A percentile compares a stretch with the other conserved stretches of the same genome.
Conservation (phyloP, 2,113 vertebrate species). For the Vimba vimba region DNA sequence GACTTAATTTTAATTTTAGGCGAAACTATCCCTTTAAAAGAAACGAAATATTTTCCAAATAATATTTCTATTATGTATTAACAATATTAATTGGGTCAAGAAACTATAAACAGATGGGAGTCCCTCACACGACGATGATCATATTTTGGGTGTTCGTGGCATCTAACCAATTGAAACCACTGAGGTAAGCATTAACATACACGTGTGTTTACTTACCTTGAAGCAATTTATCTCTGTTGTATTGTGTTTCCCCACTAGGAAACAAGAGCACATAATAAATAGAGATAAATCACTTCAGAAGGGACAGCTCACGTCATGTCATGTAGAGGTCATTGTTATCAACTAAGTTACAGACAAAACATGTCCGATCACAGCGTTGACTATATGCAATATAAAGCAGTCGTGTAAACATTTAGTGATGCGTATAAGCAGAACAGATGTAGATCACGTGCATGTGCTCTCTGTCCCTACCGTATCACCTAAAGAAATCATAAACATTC, state of each 20-base stretch:
- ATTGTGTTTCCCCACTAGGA: constrained; percentile 89
- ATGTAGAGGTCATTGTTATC: not conserved
- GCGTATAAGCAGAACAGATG: not conserved
- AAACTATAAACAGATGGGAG: too few relatives aligned
- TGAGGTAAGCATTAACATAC: too few relatives aligned
- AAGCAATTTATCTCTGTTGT: constrained; percentile 91
- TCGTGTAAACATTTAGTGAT: not conserved
- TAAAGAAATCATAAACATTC: not conserved
- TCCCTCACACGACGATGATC: too few relatives aligned
- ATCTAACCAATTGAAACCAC: too few relatives aligned
- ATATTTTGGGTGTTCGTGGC: too few relatives aligned
- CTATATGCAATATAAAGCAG: too few relatives aligned
- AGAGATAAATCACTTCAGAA: not conserved
- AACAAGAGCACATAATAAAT: constrained; percentile 27
- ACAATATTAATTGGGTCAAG: too few relatives aligned
- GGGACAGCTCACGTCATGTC: not conserved
- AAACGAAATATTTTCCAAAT: too few relatives aligned
- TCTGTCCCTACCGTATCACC: not conserved
- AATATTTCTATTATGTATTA: too few relatives aligned
- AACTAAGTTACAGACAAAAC: not conserved
- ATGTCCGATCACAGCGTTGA: not conserved
- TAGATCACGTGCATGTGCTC: not conserved
- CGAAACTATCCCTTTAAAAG: too few relatives aligned
- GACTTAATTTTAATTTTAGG: too few relatives aligned
- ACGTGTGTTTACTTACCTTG: constrained; percentile 80